Percentiles rank a stretch among this genome's conserved stretches.
Conservation (phyloP, 2,888 invertebrate species). For the Erannis defoliaria region DNA sequence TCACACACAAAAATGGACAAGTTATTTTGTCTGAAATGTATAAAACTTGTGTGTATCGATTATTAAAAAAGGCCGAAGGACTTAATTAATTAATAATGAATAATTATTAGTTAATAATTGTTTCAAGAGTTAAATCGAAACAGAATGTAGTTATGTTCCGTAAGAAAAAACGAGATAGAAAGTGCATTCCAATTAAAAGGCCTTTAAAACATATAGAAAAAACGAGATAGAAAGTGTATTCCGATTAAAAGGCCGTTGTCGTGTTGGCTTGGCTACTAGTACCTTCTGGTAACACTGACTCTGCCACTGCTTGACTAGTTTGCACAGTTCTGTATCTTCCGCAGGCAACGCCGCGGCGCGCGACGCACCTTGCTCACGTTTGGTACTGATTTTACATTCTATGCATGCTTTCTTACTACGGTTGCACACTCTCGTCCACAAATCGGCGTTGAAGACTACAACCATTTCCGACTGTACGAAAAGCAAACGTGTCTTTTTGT, state of each 20-base stretch:
- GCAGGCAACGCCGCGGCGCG: slow-evolving; percentile 63
- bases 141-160: too few relatives aligned
- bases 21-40: too few relatives aligned
- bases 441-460: too few relatives aligned
- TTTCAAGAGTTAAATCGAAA: too few relatives aligned
- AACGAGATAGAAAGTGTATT: background rate
- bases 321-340: slow-evolving; percentile 67
- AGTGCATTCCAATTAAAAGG: background rate
- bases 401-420: slow-evolving; percentile 37
- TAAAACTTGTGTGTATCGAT: too few relatives aligned
- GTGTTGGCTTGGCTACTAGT: slow-evolving; percentile 3
- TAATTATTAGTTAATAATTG: too few relatives aligned
- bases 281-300: background rate
- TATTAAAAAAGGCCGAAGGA: too few relatives aligned
- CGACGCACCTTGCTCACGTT: slow-evolving; percentile 49
- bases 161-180: background rate
- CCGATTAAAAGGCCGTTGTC: background rate
- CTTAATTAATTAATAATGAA: too few relatives aligned
- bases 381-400: slow-evolving; percentile 54
- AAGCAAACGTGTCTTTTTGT: too few relatives aligned
- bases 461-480: too few relatives aligned
- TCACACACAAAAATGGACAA: too few relatives aligned
- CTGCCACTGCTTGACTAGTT: slow-evolving; percentile 64
- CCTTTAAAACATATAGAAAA: too few relatives aligned
- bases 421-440: background rate